These are phyloP conservation scores for Parelbella ahira DNA, from an alignment of 2,888 invertebrate genomes.

Conservation along the genomic window DNA sequence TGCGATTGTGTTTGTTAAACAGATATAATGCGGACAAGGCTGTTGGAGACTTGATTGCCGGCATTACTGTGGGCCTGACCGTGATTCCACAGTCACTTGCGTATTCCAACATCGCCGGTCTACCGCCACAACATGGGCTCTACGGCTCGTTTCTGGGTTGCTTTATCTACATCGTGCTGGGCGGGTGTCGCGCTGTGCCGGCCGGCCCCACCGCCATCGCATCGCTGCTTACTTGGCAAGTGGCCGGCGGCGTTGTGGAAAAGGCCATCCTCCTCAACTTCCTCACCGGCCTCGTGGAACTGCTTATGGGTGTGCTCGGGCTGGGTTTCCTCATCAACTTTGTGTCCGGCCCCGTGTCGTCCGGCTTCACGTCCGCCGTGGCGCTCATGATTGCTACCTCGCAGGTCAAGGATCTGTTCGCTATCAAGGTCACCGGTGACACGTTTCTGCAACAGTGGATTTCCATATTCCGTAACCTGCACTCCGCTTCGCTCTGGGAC, in stretches of 20 bases:
- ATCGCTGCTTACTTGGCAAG: slow-evolving; percentile 91
- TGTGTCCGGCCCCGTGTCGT: slow-evolving; percentile 93
- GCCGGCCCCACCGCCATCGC: slow-evolving; percentile 96
- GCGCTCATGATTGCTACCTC: slow-evolving; percentile 93
- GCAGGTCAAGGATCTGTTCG: slow-evolving; percentile 92
- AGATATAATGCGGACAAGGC: slow-evolving; percentile 85
- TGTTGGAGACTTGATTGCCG: slow-evolving; percentile 93
- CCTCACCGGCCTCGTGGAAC: slow-evolving; percentile 85
- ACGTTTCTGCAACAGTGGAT: slow-evolving; percentile 90
- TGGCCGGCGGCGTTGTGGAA: slow-evolving; percentile 83
- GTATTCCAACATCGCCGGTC: slow-evolving; percentile 89
- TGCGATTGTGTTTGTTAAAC: slow-evolving; percentile 25
- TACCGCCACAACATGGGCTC: slow-evolving; percentile 92
- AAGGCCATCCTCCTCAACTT: slow-evolving; percentile 89
- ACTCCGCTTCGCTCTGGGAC: slow-evolving; percentile 85
- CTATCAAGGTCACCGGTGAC: slow-evolving; percentile 84
- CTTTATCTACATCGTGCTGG: slow-evolving; percentile 93
- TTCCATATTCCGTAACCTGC: slow-evolving; percentile 84
- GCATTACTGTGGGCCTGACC: slow-evolving; percentile 94
- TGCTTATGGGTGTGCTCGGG: slow-evolving; percentile 90
- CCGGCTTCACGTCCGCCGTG: slow-evolving; percentile 94
- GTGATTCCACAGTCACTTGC: slow-evolving; percentile 95
- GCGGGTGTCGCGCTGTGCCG: slow-evolving; percentile 95
- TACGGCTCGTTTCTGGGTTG: slow-evolving; percentile 97
- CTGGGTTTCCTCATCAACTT: slow-evolving; percentile 94